Evolutionary conservation across 2,888 invertebrate genomes (phyloP).

Genomic region (Morinoia aosen): DNA sequence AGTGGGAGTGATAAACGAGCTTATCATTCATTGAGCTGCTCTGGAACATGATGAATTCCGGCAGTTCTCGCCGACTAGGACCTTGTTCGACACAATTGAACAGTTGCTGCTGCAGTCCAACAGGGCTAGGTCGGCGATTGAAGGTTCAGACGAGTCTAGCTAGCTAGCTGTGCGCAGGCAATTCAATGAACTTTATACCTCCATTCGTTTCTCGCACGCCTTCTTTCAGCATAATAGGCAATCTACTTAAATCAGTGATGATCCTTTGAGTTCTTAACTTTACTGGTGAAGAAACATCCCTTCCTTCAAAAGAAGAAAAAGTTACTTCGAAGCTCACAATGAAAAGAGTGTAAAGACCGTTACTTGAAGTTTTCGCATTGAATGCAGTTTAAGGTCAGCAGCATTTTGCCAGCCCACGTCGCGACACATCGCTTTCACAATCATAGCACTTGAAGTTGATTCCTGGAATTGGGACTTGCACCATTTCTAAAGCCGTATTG

Average conservation of each 20-base stretch:
- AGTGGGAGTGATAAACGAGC: slow-evolving; percentile 33
- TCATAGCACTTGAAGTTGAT: not conserved
- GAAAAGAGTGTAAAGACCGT: not conserved
- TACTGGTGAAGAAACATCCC: not conserved
- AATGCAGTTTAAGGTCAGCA: slow-evolving; percentile 1
- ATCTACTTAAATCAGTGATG: slow-evolving; percentile 9
- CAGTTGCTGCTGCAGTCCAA: not conserved
- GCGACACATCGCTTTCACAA: not conserved
- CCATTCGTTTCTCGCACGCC: not conserved
- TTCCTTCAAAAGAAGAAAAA: not conserved
- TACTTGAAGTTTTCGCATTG: not conserved
- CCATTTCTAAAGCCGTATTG: not conserved
- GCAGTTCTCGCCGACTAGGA: slow-evolving; percentile 12
- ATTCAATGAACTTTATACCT: slow-evolving; percentile 14
- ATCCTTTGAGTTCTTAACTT: not conserved
- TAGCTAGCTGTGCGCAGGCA: not conserved
- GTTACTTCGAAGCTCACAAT: not conserved
- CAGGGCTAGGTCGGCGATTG: not conserved
- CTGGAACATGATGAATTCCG: slow-evolving; percentile 51
- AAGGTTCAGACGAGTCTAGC: not conserved
- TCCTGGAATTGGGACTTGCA: not conserved
- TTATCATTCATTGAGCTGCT: slow-evolving; percentile 44
- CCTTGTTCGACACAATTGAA: slow-evolving; percentile 48
- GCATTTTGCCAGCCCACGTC: not conserved
- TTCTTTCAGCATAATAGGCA: not conserved